Percentiles rank a stretch among this genome's conserved stretches.
These are phyloP conservation scores for Porites cylindrica DNA, from an alignment of 92 coral and sea anemone species.

Conservation along the genomic window DNA sequence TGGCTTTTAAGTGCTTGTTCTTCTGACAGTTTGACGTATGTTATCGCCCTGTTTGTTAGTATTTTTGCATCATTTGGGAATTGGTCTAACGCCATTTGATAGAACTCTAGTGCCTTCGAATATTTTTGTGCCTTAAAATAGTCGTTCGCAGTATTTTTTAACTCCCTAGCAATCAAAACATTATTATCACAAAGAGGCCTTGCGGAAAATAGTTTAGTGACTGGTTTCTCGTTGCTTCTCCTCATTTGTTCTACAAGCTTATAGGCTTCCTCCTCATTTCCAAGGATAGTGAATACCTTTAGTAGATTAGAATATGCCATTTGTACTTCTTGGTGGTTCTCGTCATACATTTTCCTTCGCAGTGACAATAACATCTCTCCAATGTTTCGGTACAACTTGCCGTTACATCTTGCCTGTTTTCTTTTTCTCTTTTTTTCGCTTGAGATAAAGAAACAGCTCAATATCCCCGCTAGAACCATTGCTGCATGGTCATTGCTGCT, in stretches of 20 bases:
- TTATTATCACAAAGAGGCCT: no score
- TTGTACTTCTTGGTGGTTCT: no score
- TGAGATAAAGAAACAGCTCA: neutral
- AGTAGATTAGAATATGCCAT: no score
- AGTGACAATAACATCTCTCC: no score
- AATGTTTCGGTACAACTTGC: no score
- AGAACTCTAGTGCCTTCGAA: neutral
- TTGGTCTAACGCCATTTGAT: neutral
- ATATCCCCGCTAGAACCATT: neutral
- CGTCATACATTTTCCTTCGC: no score
- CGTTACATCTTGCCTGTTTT: neutral
- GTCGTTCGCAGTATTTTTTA: neutral
- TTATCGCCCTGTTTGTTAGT: constrained; percentile 3
- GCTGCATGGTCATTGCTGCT: constrained; percentile 10
- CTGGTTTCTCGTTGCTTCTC: neutral
- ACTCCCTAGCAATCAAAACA: neutral
- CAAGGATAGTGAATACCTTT: neutral
- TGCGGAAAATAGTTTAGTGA: neutral
- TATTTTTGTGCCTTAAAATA: neutral
- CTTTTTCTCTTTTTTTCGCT: no score
- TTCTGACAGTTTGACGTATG: constrained; percentile 7
- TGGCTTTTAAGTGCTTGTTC: neutral
- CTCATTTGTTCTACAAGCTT: neutral
- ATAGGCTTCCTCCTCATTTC: neutral
- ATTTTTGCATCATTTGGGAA: constrained; percentile 22